A percentile compares a stretch with the other conserved stretches of the same genome.
phyloP scores from a whole-genome alignment of 2,797 vertebrate species.

The Anguilla obscura region DNA sequence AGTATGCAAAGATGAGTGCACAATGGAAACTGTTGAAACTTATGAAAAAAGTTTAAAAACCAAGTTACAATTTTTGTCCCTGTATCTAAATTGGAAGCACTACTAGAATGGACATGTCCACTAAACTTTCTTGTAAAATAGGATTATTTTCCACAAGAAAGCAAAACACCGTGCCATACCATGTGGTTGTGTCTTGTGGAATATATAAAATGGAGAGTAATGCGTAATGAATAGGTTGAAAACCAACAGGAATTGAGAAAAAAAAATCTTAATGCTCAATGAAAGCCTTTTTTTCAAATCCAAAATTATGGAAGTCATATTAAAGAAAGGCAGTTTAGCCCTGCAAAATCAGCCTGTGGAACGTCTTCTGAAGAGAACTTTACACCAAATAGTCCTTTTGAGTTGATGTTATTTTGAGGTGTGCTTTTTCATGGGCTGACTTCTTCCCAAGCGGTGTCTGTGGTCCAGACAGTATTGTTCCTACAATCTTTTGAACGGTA shows the following conservation, averaged over 20 bases:
- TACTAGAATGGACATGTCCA: neutral
- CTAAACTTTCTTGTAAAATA: neutral
- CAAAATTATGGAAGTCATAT: neutral
- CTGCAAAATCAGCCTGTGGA: neutral
- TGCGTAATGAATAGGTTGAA: neutral
- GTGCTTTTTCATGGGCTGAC: neutral
- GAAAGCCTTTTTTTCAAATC: neutral
- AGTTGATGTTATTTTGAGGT: neutral
- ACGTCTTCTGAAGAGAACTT: neutral
- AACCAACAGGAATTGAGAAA: neutral
- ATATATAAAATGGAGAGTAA: neutral
- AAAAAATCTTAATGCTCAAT: neutral
- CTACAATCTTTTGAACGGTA: neutral
- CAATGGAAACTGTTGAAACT: slow-evolving; percentile 11
- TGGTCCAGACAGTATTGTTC: slow-evolving; percentile 14
- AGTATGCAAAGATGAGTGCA: slow-evolving; percentile 16
- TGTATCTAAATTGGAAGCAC: neutral
- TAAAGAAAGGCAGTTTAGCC: neutral
- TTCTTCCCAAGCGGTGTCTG: neutral
- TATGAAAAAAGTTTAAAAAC: neutral
- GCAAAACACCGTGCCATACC: neutral
- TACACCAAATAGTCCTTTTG: neutral
- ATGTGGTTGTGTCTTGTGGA: neutral
- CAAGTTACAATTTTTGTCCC: neutral
- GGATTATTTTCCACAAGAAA: neutral